Evolutionary conservation across 64 coral and sea anemone genomes (phyloP).

Genomic region (Montipora capricornis): DNA sequence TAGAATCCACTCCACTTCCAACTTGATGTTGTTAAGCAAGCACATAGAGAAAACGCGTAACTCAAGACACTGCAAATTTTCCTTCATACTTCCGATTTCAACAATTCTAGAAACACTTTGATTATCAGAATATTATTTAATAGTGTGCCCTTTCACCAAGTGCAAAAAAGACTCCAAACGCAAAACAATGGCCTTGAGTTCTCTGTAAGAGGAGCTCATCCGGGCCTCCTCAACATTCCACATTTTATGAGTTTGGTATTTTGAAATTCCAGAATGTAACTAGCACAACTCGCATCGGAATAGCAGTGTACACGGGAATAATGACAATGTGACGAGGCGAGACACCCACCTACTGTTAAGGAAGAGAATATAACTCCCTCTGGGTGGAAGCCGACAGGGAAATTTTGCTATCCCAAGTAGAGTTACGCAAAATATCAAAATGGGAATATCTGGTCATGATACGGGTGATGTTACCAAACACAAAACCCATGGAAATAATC

Average conservation of each 20-base stretch:
- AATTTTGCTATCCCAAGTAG: not conserved
- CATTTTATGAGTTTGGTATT: not conserved
- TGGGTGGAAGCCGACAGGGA: slow-evolving; percentile 1
- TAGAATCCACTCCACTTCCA: slow-evolving; percentile 9
- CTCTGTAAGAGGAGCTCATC: not conserved
- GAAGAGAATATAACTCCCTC: not conserved
- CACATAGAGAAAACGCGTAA: not conserved
- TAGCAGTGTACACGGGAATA: not conserved
- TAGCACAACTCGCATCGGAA: slow-evolving; percentile 8
- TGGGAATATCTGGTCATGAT: not conserved
- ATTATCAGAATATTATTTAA: slow-evolving; percentile 4
- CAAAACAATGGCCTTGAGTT: not conserved
- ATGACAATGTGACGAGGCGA: no score
- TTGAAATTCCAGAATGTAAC: not conserved
- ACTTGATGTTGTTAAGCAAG: not conserved
- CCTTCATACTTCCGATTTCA: not conserved
- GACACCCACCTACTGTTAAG: not conserved
- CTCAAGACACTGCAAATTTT: not conserved
- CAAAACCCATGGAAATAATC: not conserved
- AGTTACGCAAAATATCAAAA: not conserved
- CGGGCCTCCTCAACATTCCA: not conserved
- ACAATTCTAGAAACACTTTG: not conserved
- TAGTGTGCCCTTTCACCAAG: not conserved
- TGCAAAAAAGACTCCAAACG: not conserved
- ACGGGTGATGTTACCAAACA: not conserved